Evolutionary conservation across 2,797 vertebrate species (phyloP).

Genomic region (Dendrocincla fuliginosa): DNA sequence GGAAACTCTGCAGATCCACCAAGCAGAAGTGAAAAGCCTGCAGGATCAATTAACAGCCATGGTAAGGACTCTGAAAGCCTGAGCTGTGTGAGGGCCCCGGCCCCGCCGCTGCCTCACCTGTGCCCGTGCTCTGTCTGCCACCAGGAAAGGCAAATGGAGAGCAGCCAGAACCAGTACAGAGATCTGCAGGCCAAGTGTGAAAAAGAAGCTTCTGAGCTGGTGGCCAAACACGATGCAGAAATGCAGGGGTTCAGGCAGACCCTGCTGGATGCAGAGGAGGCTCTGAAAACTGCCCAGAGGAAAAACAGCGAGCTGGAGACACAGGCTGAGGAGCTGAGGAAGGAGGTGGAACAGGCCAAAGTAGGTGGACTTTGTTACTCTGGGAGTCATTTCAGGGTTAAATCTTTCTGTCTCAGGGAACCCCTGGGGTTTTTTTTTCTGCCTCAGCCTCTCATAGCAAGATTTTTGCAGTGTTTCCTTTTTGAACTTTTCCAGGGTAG

Average conservation of each 20-base stretch:
- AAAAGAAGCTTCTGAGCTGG: conserved; percentile 76
- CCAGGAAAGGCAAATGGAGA: conserved; percentile 83
- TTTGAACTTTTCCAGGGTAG: neutral
- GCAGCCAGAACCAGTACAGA: conserved; percentile 72
- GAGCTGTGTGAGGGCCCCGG: neutral
- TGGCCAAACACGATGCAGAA: conserved; percentile 74
- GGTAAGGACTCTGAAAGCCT: conserved; percentile 75
- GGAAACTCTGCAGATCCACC: conserved; percentile 74
- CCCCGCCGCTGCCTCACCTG: neutral
- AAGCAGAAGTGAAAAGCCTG: conserved; percentile 78
- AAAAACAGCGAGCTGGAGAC: conserved; percentile 78
- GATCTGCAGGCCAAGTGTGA: conserved; percentile 81
- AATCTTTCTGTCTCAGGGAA: neutral
- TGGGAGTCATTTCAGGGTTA: neutral
- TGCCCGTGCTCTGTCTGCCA: neutral
- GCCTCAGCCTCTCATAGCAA: neutral
- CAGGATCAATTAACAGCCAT: conserved; percentile 80
- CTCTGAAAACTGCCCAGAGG: conserved; percentile 73
- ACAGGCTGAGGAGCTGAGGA: conserved; percentile 80
- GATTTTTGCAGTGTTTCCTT: neutral
- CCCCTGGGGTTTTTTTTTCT: rapidly evolving
- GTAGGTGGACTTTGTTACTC: conserved; percentile 71
- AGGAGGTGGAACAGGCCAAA: conserved; percentile 83
- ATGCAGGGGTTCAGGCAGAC: conserved; percentile 74
- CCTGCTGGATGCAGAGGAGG: conserved; percentile 74